Evolutionary conservation across 2,113 vertebrate species (phyloP).

Genomic region (Electrona antarctica): DNA sequence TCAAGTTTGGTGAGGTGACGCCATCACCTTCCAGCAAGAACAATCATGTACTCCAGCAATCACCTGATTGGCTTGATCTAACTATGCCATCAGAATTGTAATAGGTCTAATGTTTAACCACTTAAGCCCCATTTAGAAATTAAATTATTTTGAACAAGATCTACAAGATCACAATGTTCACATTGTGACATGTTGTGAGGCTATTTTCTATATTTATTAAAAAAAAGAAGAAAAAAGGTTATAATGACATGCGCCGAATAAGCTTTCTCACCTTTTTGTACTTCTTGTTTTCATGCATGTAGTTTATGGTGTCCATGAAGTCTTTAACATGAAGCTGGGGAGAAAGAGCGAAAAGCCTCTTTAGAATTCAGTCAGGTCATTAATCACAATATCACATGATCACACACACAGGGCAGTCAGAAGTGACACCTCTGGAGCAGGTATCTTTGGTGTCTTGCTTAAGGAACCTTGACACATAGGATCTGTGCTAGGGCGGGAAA

Average conservation of each 20-base stretch:
- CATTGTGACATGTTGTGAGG: no score
- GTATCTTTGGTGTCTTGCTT: no score
- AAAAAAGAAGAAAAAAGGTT: no score
- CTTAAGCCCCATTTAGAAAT: not conserved
- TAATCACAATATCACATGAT: no score
- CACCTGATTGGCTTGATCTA: not conserved
- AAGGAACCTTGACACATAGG: no score
- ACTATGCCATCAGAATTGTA: not conserved
- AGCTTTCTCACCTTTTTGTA: constrained; percentile 79
- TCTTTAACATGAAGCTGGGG: constrained; percentile 86
- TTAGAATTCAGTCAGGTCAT: no score
- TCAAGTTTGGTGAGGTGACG: not conserved
- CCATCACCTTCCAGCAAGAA: not conserved
- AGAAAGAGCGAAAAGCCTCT: constrained; percentile 41
- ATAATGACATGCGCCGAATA: not conserved
- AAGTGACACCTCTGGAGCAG: no score
- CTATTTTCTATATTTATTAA: no score
- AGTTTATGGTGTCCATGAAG: constrained; percentile 85
- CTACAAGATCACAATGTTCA: no score
- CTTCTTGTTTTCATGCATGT: constrained; percentile 88
- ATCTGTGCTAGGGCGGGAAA: no score
- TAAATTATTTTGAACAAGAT: not conserved
- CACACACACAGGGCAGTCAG: no score
- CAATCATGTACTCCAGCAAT: not conserved
- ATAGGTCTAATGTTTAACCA: not conserved